Percentiles rank a stretch among this genome's conserved stretches.
phyloP scores from a whole-genome alignment of 2,888 invertebrate species.

The Apantesis nais region DNA sequence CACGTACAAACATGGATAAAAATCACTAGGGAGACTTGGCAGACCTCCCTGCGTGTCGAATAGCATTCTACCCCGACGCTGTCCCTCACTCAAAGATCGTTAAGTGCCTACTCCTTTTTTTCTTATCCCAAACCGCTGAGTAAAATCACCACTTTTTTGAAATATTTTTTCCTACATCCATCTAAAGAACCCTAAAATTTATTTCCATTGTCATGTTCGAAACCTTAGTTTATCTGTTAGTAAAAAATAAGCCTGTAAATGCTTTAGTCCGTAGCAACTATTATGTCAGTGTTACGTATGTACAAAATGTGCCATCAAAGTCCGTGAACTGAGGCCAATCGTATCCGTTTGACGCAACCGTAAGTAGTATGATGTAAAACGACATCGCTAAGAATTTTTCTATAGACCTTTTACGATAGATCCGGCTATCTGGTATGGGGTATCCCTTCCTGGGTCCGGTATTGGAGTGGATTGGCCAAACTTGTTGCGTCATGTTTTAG shows the following conservation, averaged over 20 bases:
- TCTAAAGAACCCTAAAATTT: not conserved
- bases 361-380: slow-evolving; percentile 34
- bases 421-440: slow-evolving; percentile 10
- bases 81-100: too few species aligned
- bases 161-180: not conserved
- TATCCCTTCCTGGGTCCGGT: not conserved
- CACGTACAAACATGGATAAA: too few species aligned
- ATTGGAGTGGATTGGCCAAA: not conserved
- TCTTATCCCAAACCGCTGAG: not conserved
- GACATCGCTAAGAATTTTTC: slow-evolving; percentile 20
- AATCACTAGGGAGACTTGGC: too few species aligned
- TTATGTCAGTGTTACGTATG: slow-evolving; percentile 28
- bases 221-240: not conserved
- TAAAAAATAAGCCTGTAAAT: slow-evolving; percentile 4
- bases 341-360: slow-evolving; percentile 43
- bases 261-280: slow-evolving; percentile 11
- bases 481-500: not conserved
- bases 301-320: slow-evolving; percentile 30
- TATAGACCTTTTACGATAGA: slow-evolving; percentile 17
- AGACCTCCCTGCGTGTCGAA: not conserved
- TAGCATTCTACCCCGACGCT: not conserved
- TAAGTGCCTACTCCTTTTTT: not conserved
- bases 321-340: slow-evolving; percentile 40
- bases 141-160: too few species aligned
- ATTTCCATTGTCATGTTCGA: slow-evolving; percentile 12